phyloP scores from a whole-genome alignment of 1,140 invertebrate genomes.

The Ectropis grisescens region DNA sequence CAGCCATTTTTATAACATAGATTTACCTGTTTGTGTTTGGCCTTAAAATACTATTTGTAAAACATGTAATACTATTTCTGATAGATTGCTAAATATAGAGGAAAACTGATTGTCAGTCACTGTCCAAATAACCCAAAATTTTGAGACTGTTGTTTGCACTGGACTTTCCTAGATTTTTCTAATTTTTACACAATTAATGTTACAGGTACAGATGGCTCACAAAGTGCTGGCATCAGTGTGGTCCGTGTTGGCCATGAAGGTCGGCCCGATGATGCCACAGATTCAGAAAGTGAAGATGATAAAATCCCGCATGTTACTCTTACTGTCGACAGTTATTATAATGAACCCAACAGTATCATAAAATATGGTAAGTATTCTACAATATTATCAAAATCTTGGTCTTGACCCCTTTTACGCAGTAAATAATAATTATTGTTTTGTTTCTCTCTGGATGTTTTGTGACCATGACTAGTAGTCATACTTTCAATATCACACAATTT shows the following conservation, averaged over 20 bases:
- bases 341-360: conserved; percentile 60
- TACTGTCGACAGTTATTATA: conserved; percentile 60
- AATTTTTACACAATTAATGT: no score
- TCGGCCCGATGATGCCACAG: conserved; percentile 59
- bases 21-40: no score
- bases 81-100: no score
- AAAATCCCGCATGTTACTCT: conserved; percentile 59
- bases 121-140: no score
- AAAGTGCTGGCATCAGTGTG: conserved; percentile 59
- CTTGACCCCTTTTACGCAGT: conserved; percentile 1
- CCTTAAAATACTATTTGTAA: no score
- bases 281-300: conserved; percentile 60
- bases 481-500: background rate
- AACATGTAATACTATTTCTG: no score
- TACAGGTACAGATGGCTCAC: conserved; percentile 53
- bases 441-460: background rate
- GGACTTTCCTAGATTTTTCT: no score
- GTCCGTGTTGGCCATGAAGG: conserved; percentile 60
- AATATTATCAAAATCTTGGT: no score
- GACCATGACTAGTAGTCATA: background rate
- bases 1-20: no score
- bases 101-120: no score
- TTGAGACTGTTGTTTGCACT: no score
- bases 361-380: conserved; percentile 47
- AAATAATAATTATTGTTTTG: background rate